Conservation (phyloP, 2,113 vertebrate genomes). For the Tragelaphus imberbis region DNA sequence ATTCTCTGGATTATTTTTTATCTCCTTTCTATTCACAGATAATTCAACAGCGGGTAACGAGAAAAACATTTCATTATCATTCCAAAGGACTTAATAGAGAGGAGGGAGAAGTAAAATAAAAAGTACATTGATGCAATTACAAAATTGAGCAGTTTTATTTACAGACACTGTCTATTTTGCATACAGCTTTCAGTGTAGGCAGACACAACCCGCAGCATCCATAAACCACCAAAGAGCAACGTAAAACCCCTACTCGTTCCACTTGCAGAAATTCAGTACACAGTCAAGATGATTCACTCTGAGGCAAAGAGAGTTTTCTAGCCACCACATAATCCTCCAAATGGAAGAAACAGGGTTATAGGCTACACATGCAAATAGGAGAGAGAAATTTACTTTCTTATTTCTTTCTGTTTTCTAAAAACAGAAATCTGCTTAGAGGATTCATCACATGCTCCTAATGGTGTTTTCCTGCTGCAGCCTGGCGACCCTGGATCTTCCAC, state of each 20-base stretch:
- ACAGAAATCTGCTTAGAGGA: neutral
- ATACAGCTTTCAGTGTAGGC: neutral
- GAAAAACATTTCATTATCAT: conserved; percentile 56
- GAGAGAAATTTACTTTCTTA: neutral
- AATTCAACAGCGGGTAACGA: conserved; percentile 7
- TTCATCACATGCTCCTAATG: conserved; percentile 33
- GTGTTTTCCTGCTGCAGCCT: conserved; percentile 27
- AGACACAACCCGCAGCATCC: neutral
- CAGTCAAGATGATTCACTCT: neutral
- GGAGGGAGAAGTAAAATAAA: neutral
- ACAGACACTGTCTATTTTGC: neutral
- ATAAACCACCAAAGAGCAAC: neutral
- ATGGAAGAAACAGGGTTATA: neutral
- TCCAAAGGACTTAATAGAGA: neutral
- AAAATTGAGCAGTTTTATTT: conserved; percentile 33
- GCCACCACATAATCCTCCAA: neutral
- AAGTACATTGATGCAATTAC: neutral
- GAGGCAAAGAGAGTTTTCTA: neutral
- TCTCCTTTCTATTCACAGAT: neutral
- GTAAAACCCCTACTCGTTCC: neutral
- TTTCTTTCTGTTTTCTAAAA: conserved; percentile 31
- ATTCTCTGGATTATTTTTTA: neutral
- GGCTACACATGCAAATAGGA: conserved; percentile 15
- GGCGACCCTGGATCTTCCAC: conserved; percentile 1
- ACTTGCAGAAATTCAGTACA: neutral